Conservation (phyloP, 1,140 invertebrate genomes). For the Oscheius sp. region DNA sequence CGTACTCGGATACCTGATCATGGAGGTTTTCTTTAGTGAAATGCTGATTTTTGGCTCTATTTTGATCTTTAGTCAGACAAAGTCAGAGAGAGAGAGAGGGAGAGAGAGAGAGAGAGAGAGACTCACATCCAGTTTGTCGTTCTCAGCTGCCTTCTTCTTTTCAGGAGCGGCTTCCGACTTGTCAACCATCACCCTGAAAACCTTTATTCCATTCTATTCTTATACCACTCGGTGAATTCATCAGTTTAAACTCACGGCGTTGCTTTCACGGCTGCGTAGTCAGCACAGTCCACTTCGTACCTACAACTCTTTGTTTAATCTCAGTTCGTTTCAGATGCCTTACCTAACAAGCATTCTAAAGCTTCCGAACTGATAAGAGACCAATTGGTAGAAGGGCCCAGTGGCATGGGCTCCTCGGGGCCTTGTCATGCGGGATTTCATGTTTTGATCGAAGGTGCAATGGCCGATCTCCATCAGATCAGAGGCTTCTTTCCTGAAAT, state of each 20-base stretch:
- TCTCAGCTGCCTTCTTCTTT: conserved; percentile 44
- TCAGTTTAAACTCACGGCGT: conserved; percentile 27
- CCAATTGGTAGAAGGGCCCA: conserved; percentile 60
- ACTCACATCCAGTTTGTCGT: conserved; percentile 24
- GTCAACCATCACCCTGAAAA: conserved; percentile 41
- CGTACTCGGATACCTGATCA: conserved; percentile 51
- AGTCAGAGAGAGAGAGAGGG: not conserved
- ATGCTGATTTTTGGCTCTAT: too few species aligned
- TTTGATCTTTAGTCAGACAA: too few species aligned
- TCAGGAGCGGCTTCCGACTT: conserved; percentile 49
- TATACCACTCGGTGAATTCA: not conserved
- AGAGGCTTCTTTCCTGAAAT: conserved; percentile 59
- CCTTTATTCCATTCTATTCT: not conserved
- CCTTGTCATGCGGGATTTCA: conserved; percentile 58
- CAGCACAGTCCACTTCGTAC: conserved; percentile 57
- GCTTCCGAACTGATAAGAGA: conserved; percentile 56
- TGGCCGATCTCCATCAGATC: conserved; percentile 59
- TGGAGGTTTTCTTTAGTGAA: conserved; percentile 48
- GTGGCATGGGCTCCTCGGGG: conserved; percentile 49
- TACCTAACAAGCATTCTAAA: conserved; percentile 57
- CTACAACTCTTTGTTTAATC: conserved; percentile 12
- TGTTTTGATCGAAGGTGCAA: conserved; percentile 54
- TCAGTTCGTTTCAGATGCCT: not conserved
- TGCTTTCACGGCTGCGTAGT: conserved; percentile 50
- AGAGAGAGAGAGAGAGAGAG: not conserved